Base-by-base conservation (phyloP, 2,113 vertebrate species). In the Quiscalus mexicanus region DNA sequence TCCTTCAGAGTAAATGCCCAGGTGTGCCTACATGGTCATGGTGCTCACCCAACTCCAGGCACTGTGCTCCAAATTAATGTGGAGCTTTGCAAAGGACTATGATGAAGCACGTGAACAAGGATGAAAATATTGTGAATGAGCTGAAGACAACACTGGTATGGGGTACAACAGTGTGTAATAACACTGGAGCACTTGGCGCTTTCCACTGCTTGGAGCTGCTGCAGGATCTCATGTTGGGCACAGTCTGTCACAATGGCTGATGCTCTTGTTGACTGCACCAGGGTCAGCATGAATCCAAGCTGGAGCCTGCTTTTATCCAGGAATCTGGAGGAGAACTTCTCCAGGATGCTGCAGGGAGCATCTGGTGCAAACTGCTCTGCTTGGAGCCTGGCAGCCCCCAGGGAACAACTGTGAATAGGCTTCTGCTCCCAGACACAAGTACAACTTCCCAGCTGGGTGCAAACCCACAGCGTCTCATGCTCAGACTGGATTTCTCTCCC, bases 401-500 rank as follows among this genome's bases (percentile, higher is more conserved):
- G 41, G 47, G n/a, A 94, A 37, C 0, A 2, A 44, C 78, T 88
- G 82, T 39, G 65, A 95, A 83, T 4, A 74, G 75, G 82, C 67
- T 96, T 73, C 82, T 95, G 87, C 91, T 69, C 28, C 59, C 79
- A 96, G 95, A 83, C 50, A 3, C 79, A 85, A 37, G 3, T 50
- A 85, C 20, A 71, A 53, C 82, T 42, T 83, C 76, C 58, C 94
- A 76, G 93, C 35, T 3, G 2, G 69, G 25, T 87, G 74, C 70
- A 93, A 96, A 94, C 89, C 74, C 86, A 44, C 81, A 90, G 70
- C 0, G 0, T 15, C 73, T 83, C 68, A 85, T 41, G 70, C 87
- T 94, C 87, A 86, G 71, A 80, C 93, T 92, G 93, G 56, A 86
- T 74, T 96, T 84, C 47, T 92, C 85, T 94, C 85, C 95, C 76